Base-by-base conservation (phyloP, 1,140 invertebrate genomes). In the Trachymyrmex cornetzi region DNA sequence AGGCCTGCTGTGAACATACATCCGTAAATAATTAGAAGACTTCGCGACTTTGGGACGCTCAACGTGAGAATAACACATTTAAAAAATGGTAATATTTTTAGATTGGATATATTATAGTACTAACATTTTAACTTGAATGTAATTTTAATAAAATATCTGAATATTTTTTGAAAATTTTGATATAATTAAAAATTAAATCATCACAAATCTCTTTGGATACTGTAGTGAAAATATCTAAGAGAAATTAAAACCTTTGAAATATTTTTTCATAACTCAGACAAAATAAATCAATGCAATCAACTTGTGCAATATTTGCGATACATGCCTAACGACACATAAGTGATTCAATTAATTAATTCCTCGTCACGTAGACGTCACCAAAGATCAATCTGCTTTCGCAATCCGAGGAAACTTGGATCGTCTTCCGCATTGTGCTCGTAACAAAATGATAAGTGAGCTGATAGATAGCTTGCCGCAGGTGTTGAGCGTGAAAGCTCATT, bases 391-490 rank as follows among this genome's bases (percentile, higher is more conserved):
- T 24, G 12, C 27, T 63, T 75, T 75, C 4, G 38, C 22, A 9
- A 66, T 57, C 11, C 16, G 30, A 55, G 11, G 38, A 69, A 55
- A 71, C 64, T 55, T 55, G 30, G 9, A 55, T 69, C 44, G 11
- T 77, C 48, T 80, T 80, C 63, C 4, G 63, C 30, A 55, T 80
- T 9, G 48, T 80, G 66, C n/a, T 80, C 19, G 67, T 82, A 74
- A 82, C 66, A 82, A 61, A 84, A 75, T 79, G 11, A 66, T 48
- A 75, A 34, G 80, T 82, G 67, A 38, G 34, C 34, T 38, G 34
- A 84, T 75, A 84, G n/a, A 4, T 84, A 84, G 69, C 80, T 84
- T 84, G 80, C 80, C 69, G 80, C 80, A 74, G 55, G 79, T 48
- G 53, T 30, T 48, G 66, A 82, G 80, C 67, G 80, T 75, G 80